Conservation (phyloP, 2,797 vertebrate genomes). For the Threskiornis aethiopicus region DNA sequence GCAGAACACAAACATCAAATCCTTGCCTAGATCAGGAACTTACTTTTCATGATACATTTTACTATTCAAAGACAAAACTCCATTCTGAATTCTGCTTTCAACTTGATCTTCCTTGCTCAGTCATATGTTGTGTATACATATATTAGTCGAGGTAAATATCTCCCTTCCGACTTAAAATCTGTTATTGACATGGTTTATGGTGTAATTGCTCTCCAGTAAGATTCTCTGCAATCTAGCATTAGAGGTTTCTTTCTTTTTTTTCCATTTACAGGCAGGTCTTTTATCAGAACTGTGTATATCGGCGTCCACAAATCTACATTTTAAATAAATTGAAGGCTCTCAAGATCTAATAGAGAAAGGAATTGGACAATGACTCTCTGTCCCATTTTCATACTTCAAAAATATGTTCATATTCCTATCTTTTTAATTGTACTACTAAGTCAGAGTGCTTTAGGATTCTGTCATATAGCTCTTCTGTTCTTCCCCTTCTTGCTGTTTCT, state of each 20-base stretch:
- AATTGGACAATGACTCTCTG: constrained; percentile 48
- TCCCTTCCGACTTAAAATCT: neutral
- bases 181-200: neutral
- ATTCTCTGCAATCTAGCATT: neutral
- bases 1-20: neutral
- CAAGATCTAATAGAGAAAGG: constrained; percentile 13
- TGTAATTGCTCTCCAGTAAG: constrained; percentile 2
- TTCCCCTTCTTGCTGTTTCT: constrained; percentile 65
- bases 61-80: neutral
- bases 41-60: neutral
- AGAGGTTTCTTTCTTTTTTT: neutral
- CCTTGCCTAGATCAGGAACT: neutral
- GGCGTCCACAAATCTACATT: neutral
- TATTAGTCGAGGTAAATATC: constrained; percentile 23
- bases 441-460: constrained; percentile 52
- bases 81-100: neutral
- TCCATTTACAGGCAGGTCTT: neutral
- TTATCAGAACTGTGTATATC: neutral
- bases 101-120: neutral
- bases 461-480: constrained; percentile 68
- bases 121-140: neutral
- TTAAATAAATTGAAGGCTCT: constrained; percentile 33
- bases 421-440: constrained; percentile 58
- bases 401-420: constrained; percentile 38
- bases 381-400: constrained; percentile 44